These are phyloP conservation scores for Lethrus apterus DNA, from an alignment of 1,140 invertebrate species.

Conservation along the genomic window DNA sequence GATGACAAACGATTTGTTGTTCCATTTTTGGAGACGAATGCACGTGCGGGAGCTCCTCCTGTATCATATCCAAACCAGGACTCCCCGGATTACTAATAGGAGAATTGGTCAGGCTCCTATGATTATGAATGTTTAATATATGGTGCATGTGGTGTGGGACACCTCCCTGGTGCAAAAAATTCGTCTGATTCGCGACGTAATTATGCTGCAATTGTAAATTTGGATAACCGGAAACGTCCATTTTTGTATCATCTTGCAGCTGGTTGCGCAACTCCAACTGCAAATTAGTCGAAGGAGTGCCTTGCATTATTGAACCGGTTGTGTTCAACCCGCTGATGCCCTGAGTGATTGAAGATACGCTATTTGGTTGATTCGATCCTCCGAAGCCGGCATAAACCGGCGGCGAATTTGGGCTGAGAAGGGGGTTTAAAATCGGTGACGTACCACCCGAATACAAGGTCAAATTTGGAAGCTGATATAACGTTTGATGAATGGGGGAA, in stretches of 20 bases:
- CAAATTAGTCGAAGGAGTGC: conserved; percentile 49
- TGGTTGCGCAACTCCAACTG: conserved; percentile 46
- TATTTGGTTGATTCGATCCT: conserved; percentile 20
- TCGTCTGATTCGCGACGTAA: conserved; percentile 19
- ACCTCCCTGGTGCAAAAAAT: conserved; percentile 19
- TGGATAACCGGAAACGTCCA: conserved; percentile 22
- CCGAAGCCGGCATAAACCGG: conserved; percentile 37
- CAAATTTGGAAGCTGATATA: conserved; percentile 32
- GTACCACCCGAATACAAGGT: conserved; percentile 29
- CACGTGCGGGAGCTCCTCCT: conserved; percentile 58
- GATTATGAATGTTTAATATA: conserved; percentile 45
- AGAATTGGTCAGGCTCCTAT: conserved; percentile 50
- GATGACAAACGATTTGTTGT: conserved; percentile 42
- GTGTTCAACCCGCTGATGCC: conserved; percentile 53
- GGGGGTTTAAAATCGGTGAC: conserved; percentile 28
- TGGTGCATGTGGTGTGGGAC: conserved; percentile 38
- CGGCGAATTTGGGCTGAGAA: conserved; percentile 28
- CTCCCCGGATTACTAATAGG: conserved; percentile 54
- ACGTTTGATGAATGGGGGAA: conserved; percentile 34
- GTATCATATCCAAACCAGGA: conserved; percentile 76
- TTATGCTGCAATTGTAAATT: conserved; percentile 30
- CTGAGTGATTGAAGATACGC: conserved; percentile 40
- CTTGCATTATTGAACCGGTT: conserved; percentile 65
- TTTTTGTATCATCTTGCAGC: conserved; percentile 27
- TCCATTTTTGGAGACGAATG: conserved; percentile 31